These are phyloP conservation scores for Eulacestoma nigropectus DNA, from an alignment of 2,113 vertebrate genomes.

Conservation along the genomic window DNA sequence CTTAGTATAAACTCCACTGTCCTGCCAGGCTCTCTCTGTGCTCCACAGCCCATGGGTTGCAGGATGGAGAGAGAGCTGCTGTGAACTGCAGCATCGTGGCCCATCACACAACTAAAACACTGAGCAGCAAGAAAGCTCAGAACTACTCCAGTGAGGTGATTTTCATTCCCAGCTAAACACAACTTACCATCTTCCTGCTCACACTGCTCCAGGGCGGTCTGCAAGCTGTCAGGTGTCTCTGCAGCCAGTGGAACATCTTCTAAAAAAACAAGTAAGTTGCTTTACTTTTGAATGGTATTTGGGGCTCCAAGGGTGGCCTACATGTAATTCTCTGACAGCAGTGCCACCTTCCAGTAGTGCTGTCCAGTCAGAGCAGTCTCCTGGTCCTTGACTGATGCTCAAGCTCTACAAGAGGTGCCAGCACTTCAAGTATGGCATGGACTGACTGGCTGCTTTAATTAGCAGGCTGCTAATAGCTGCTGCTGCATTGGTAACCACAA, in stretches of 20 bases:
- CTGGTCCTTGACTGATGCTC: neutral
- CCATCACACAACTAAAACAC: neutral
- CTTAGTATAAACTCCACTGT: neutral
- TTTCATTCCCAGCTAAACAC: neutral
- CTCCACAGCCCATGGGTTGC: neutral
- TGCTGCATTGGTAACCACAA: neutral
- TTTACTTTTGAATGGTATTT: neutral
- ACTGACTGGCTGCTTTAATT: neutral
- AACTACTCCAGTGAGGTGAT: neutral
- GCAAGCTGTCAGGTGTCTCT: slow-evolving; percentile 65
- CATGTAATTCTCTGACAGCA: neutral
- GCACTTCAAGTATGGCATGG: neutral
- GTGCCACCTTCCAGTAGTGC: neutral
- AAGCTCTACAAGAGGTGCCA: neutral
- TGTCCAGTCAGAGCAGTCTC: neutral
- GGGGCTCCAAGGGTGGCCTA: neutral
- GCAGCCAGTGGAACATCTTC: neutral
- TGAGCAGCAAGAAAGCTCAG: neutral
- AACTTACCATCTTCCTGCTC: slow-evolving; percentile 66
- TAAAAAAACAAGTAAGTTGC: neutral
- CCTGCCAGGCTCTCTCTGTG: neutral
- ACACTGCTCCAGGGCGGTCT: slow-evolving; percentile 28
- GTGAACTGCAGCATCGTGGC: neutral
- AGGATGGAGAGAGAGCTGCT: neutral
- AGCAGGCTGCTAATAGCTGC: neutral